Conservation (phyloP, 1,140 invertebrate genomes). For the Carcinoscorpius rotundicauda region DNA sequence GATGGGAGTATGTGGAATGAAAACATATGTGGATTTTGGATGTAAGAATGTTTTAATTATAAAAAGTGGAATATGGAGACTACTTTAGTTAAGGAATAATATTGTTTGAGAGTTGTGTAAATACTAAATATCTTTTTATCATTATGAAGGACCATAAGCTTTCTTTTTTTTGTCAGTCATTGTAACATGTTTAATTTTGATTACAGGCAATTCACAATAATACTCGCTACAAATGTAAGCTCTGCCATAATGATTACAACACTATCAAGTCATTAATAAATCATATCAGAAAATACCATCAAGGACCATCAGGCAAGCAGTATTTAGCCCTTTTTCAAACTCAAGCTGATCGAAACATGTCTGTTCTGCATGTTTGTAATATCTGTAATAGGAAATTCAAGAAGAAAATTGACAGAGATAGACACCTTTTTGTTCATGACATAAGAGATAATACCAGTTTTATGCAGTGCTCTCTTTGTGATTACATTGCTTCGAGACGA, state of each 20-base stretch:
- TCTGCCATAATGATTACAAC: conserved; percentile 35
- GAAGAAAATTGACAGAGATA: conserved; percentile 33
- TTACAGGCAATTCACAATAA: conserved; percentile 28
- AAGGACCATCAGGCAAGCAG: conserved; percentile 26
- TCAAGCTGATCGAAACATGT: conserved; percentile 6
- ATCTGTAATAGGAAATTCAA: conserved; percentile 37
- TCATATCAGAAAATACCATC: conserved; percentile 34
- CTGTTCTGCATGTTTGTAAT: conserved; percentile 34
- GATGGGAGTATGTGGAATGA: no score
- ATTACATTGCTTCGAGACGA: conserved; percentile 29
- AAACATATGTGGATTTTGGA: no score
- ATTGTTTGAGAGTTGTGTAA: no score
- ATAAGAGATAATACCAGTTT: conserved; percentile 29
- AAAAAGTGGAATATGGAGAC: no score
- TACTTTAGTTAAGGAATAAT: no score
- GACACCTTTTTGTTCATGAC: conserved; percentile 35
- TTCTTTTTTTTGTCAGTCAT: no score
- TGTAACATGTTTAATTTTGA: neutral
- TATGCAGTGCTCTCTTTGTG: conserved; percentile 31
- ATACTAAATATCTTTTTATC: no score
- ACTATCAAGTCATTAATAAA: conserved; percentile 34
- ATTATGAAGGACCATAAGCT: no score
- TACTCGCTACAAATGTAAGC: conserved; percentile 28
- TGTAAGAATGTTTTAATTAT: no score
- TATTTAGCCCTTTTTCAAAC: conserved; percentile 28